Conservation (phyloP, 2,113 vertebrate genomes). For the Bubo bubo region DNA sequence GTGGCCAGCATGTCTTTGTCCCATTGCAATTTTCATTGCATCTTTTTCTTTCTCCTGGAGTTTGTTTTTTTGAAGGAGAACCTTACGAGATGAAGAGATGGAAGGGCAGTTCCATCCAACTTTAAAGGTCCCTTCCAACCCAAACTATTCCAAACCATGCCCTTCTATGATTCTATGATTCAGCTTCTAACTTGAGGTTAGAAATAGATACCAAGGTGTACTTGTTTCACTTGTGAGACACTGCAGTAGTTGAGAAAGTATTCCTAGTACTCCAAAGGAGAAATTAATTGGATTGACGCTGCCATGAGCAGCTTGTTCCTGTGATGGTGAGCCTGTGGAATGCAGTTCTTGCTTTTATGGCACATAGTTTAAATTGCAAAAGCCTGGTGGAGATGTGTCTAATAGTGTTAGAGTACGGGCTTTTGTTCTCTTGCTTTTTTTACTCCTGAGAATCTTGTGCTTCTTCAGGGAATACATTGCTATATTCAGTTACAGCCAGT, state of each 20-base stretch:
- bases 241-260: background rate
- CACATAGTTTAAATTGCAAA: background rate
- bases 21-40: background rate
- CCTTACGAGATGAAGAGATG: background rate
- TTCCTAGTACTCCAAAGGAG: background rate
- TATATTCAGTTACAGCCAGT: background rate
- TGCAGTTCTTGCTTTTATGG: background rate
- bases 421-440: background rate
- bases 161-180: background rate
- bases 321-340: background rate
- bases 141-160: background rate
- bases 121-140: background rate
- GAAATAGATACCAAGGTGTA: background rate
- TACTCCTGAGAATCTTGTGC: background rate
- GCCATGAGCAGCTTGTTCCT: background rate
- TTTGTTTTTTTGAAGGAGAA: background rate
- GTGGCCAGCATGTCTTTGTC: background rate
- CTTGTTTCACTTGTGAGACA: background rate
- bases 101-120: background rate
- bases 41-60: background rate
- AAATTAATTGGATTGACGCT: background rate
- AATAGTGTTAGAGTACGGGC: background rate
- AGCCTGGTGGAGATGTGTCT: background rate
- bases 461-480: background rate
- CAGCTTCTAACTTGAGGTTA: background rate